Evolutionary conservation across 2,113 vertebrate species (phyloP).

Genomic region (Phoenicopterus ruber): DNA sequence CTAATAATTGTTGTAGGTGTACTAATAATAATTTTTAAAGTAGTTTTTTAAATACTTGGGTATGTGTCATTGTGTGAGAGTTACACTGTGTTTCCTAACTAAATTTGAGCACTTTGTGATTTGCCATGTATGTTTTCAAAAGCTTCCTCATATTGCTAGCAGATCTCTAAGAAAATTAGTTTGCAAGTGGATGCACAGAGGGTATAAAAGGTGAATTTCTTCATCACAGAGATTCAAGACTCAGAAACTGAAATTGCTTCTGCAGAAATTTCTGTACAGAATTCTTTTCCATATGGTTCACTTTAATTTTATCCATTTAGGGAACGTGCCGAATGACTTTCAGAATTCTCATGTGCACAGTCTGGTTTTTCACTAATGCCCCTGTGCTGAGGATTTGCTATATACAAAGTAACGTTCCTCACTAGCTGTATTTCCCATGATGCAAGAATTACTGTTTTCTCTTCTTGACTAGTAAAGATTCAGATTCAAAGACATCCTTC

Average conservation of each 20-base stretch:
- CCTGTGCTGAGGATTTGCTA: not conserved
- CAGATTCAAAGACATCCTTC: not conserved
- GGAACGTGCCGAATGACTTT: not conserved
- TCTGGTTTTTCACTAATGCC: not conserved
- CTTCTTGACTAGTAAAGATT: conserved; percentile 12
- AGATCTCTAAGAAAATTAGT: not conserved
- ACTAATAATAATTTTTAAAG: not conserved
- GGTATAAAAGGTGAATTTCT: not conserved
- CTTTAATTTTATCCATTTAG: not conserved
- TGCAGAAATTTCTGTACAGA: not conserved
- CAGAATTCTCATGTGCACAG: not conserved
- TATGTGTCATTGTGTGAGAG: not conserved
- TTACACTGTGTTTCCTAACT: not conserved
- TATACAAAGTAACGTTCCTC: not conserved
- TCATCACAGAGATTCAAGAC: not conserved
- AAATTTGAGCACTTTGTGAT: not conserved
- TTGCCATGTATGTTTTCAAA: not conserved
- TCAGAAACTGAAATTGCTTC: not conserved
- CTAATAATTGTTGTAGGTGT: not conserved
- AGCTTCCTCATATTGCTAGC: not conserved
- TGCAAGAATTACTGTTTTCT: conserved; percentile 1
- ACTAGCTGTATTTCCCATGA: not conserved
- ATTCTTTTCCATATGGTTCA: not conserved
- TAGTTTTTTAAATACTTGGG: not conserved
- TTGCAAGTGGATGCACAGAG: not conserved